Percentiles rank a stretch among this genome's conserved stretches.
Conservation (phyloP, 2,888 invertebrate species). For the Cremastinae sp. region DNA sequence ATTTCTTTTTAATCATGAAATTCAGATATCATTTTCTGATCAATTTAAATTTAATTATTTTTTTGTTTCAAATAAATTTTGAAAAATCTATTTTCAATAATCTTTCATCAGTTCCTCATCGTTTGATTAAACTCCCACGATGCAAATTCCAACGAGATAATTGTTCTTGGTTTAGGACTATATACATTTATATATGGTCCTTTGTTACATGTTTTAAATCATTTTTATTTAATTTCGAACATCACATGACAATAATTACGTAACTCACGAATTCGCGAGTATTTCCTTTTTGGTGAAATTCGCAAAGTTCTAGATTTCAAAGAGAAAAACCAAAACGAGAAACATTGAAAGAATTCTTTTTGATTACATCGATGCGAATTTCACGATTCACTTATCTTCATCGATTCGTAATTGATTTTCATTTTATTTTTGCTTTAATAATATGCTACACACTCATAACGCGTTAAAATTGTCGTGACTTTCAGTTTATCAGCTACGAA, state of each 20-base stretch:
- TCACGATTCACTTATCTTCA: conserved; percentile 9
- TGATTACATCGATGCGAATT: conserved; percentile 8
- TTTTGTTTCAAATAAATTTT: no score
- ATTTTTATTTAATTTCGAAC: conserved; percentile 35
- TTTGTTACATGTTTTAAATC: background rate
- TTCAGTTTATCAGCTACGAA: conserved; percentile 10
- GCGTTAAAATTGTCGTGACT: conserved; percentile 48
- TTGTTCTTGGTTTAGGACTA: no score
- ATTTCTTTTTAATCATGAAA: no score
- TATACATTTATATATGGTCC: background rate
- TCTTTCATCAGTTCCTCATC: no score
- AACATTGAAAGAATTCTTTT: background rate
- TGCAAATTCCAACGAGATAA: no score
- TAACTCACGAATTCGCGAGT: background rate
- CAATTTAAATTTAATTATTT: no score
- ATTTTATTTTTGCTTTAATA: conserved; percentile 5
- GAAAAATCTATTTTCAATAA: no score
- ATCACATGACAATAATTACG: conserved; percentile 17
- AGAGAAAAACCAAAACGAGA: no score
- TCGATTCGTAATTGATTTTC: background rate
- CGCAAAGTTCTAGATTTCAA: conserved; percentile 2
- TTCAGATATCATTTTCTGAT: no score
- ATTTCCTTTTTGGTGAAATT: no score
- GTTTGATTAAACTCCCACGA: no score
- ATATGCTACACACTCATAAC: conserved; percentile 50